A percentile compares a stretch with the other conserved stretches of the same genome.
These are phyloP conservation scores for Engystomops pustulosus DNA, from an alignment of 2,113 vertebrate species.

Conservation along the genomic window DNA sequence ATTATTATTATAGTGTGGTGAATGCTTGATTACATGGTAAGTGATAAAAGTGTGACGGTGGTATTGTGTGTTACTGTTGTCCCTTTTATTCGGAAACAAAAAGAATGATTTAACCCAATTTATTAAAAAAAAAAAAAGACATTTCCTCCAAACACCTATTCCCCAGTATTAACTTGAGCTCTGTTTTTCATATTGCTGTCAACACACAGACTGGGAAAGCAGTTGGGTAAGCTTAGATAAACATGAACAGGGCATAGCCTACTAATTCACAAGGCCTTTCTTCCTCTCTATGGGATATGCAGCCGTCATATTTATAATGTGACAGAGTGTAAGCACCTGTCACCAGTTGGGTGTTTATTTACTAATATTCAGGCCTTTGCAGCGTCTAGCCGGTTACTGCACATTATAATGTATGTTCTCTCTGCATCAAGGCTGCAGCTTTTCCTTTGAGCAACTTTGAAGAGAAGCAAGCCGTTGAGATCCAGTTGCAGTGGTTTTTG, in stretches of 20 bases:
- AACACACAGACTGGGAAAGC: constrained; percentile 33
- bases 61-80: constrained; percentile 3
- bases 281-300: constrained; percentile 29
- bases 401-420: neutral
- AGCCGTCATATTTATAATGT: constrained; percentile 53
- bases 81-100: constrained; percentile 12
- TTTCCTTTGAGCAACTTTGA: constrained; percentile 19
- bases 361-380: constrained; percentile 31
- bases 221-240: constrained; percentile 50
- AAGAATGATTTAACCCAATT: constrained; percentile 39
- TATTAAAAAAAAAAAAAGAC: constrained; percentile 37
- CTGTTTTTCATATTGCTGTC: constrained; percentile 47
- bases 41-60: constrained; percentile 25
- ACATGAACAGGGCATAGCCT: constrained; percentile 42
- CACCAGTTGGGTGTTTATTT: constrained; percentile 56
- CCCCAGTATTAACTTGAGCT: constrained; percentile 24
- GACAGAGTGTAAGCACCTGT: constrained; percentile 52
- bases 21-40: constrained; percentile 2
- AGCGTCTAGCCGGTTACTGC: constrained; percentile 23
- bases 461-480: neutral
- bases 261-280: constrained; percentile 30
- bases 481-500: constrained; percentile 7
- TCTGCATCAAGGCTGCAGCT: neutral
- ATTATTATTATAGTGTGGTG: no score
- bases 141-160: constrained; percentile 50